Evolutionary conservation across 2,797 vertebrate species (phyloP).

Genomic region (Anguilla anguilla): DNA sequence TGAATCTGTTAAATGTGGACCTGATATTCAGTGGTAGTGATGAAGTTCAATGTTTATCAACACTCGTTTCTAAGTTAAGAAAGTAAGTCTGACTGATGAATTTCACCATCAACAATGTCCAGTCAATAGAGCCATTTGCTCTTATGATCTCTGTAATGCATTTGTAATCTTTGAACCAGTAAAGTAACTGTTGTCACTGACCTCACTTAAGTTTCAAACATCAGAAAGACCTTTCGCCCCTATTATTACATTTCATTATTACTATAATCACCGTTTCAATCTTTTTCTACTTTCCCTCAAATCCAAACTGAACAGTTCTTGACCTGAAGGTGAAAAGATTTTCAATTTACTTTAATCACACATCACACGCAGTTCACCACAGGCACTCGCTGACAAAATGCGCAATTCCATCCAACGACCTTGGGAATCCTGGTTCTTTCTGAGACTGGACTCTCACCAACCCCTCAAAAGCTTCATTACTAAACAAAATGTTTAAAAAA

Average conservation of each 20-base stretch:
- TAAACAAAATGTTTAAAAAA: background rate
- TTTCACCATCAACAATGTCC: background rate
- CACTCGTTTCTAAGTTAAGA: background rate
- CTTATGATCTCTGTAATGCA: background rate
- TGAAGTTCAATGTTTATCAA: background rate
- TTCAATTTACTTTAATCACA: background rate
- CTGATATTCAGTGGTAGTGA: background rate
- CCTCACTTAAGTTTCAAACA: background rate
- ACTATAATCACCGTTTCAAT: conserved; percentile 2
- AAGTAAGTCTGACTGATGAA: background rate
- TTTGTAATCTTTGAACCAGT: background rate
- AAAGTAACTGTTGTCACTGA: background rate
- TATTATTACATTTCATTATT: background rate
- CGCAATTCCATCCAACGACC: conserved; percentile 8
- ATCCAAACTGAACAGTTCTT: conserved; percentile 9
- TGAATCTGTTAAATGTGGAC: conserved; percentile 9
- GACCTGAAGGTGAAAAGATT: conserved; percentile 4
- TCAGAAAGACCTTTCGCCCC: background rate
- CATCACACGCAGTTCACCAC: background rate
- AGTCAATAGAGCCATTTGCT: background rate
- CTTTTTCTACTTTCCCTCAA: background rate
- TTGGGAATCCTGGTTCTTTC: background rate
- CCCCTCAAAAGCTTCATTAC: conserved; percentile 4
- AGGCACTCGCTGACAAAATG: background rate
- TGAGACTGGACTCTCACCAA: background rate